Evolutionary conservation across 2,797 vertebrate species (phyloP), one percentile per base, ranked within the genome.

Genomic region (Nannoperca australis): DNA sequence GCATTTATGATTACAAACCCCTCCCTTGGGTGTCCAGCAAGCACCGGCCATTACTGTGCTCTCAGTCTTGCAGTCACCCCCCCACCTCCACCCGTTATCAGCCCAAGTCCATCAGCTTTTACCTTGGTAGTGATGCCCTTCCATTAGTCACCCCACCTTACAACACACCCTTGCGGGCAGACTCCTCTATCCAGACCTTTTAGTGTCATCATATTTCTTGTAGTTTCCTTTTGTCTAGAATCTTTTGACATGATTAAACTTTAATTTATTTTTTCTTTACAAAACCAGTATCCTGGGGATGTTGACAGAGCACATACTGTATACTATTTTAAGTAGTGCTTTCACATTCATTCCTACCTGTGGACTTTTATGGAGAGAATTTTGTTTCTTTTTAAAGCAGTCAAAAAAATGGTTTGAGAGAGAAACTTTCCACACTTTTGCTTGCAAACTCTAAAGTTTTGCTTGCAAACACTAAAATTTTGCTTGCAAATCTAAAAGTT

Each of bases 71-170:
- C 61, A 70, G 67, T 71, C 2, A 1, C 72, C 66, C 5, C 2
- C 49, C 27, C 18, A 60, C 68, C 36, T 9, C 36, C 55, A 27
- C 7, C 59, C 58, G 30, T 76, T 83, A 84, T 84, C 83, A 77
- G 83, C 75, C 61, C 73, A 73, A 34, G 82, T 59, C 86, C 85
- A 82, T 83, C 61, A 50, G 88, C 88, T 72, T 81, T 90, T 88
- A 89, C 88, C 88, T 92, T 84, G 77, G 49, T 63, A 81, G 56
- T 27, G 42, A 69, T 83, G 83, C 55, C 53, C 84, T 81, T 91
- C 91, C 92, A 93, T 92, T 90, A 93, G 83, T 76, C 76, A 55
- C 65, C 70, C 50, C 59, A 84, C 62, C 76, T 83, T 65, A 24
- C 50, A 62, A 73, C 78, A 79, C 59, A 63, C 59, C 84, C 88